Conservation (phyloP, 2,797 vertebrate genomes). For the Podarcis lilfordi region DNA sequence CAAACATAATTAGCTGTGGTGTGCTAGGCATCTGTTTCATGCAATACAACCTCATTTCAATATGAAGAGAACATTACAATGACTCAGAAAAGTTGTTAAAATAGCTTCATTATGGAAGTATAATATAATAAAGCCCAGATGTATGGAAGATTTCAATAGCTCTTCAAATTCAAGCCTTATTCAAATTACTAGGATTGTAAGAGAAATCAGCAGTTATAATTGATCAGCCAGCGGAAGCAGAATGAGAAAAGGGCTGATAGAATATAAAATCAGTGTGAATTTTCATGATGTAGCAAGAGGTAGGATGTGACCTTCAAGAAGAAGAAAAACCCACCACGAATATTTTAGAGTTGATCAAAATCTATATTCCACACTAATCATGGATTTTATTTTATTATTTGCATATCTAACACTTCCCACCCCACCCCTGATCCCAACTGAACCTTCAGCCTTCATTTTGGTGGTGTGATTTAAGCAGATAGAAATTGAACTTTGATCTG, state of each 20-base stretch:
- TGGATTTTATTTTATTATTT: neutral
- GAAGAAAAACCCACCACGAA: neutral
- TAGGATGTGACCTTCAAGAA: neutral
- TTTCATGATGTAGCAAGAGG: neutral
- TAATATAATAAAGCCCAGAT: slow-evolving; percentile 2
- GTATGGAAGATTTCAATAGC: neutral
- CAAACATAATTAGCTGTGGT: neutral
- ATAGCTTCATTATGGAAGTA: slow-evolving; percentile 22
- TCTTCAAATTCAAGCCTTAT: slow-evolving; percentile 12
- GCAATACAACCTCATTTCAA: slow-evolving; percentile 30
- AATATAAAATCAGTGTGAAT: slow-evolving; percentile 15
- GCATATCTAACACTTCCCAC: neutral
- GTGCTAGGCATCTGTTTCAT: slow-evolving; percentile 1
- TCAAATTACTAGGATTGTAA: neutral
- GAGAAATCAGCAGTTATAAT: neutral
- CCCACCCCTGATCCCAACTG: neutral
- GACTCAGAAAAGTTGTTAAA: neutral
- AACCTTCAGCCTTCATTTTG: neutral
- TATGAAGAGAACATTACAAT: slow-evolving; percentile 1
- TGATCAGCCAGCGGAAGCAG: neutral
- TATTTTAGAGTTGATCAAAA: no score
- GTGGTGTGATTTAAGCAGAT: neutral
- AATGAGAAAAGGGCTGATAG: neutral
- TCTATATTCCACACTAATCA: neutral
- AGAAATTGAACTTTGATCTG: neutral